These are phyloP conservation scores for Scaptomyza polygonia DNA, from an alignment of 2,888 invertebrate species.

Conservation along the genomic window DNA sequence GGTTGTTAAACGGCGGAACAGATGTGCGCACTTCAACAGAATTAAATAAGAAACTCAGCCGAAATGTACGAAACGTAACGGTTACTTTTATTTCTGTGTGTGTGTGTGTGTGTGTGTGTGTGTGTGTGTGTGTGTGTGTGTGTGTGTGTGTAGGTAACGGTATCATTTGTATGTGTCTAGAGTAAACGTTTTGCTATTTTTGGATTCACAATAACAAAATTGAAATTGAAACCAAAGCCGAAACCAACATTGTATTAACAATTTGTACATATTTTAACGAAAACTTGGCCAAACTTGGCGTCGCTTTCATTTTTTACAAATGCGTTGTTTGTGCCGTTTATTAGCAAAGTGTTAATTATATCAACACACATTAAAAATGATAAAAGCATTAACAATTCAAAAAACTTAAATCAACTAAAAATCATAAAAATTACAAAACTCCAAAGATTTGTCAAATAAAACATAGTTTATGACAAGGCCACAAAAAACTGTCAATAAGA, in stretches of 20 bases:
- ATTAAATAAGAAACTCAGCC: constrained; percentile 10
- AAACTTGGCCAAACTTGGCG: constrained; percentile 26
- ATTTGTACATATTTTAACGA: constrained; percentile 10
- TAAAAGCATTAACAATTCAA: constrained; percentile 22
- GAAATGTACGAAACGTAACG: constrained; percentile 47
- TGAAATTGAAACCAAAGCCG: constrained; percentile 30
- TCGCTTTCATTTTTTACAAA: constrained; percentile 68
- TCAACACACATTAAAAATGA: constrained; percentile 24
- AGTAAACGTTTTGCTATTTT: constrained; percentile 19
- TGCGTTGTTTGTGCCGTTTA: constrained; percentile 54
- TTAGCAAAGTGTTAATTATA: constrained; percentile 67
- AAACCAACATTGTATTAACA: constrained; percentile 29
- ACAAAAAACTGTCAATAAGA: constrained; percentile 18
- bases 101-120: constrained; percentile 1
- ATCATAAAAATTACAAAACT: constrained; percentile 17
- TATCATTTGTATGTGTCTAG: constrained; percentile 61
- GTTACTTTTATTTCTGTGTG: neutral
- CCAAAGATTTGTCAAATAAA: constrained; percentile 3
- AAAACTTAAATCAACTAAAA: constrained; percentile 5
- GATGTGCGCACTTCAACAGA: constrained; percentile 7
- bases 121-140: neutral
- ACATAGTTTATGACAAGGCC: constrained; percentile 34
- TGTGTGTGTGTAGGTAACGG: constrained; percentile 43
- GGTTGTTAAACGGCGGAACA: constrained; percentile 41
- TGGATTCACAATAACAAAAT: constrained; percentile 17